Base-by-base conservation (phyloP, 2,888 invertebrate genomes). In the Amphipyra tragopoginis region DNA sequence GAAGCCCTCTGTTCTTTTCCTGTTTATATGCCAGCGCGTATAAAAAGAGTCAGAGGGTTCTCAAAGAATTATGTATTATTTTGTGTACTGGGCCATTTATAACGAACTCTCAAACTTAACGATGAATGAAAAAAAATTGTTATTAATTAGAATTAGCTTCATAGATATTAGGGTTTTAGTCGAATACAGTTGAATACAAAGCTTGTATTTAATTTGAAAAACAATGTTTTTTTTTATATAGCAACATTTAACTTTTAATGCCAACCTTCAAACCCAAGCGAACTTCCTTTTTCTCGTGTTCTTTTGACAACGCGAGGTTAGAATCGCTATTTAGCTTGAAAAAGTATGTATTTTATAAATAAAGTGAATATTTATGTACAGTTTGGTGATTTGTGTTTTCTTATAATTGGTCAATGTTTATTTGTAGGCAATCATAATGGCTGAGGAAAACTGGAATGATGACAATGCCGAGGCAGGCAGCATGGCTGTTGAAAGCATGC, bases 381-480 rank as follows among this genome's bases (percentile, higher is more conserved):
- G 52, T 65, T 65, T 61, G 53, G 77, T 82, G 61, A 56, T 72
- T 73, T 61, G 60, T 64, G 63, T 56, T 63, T 47, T 54, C 77
- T 70, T 84, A 75, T 85, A 75, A 69, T 72, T 53, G 54, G 66
- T 56, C 56, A 53, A 73, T 74, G 40, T 80, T 86, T 86, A 69
- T 86, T 93, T 90, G 71, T 91, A 94, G 93, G 87, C 79, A 82
- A 81, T 79, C 85, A 88, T 75, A 81, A 93, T 96, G 95, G 93
- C 94, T 72, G 96, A 96, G 61, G 94, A 93, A 79, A 96, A 95
- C 77, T 95, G 95, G 92, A 95, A 94, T 79, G 95, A 94, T 29
- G 95, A 94, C 65, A 93, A 87, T 79, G 93, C 94, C 65, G 96
- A 96, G 65, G 90, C 92, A 48, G 93, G 95, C 84, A 89, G 93